Conservation (phyloP, 2,888 invertebrate genomes). For the Mythimna impura region DNA sequence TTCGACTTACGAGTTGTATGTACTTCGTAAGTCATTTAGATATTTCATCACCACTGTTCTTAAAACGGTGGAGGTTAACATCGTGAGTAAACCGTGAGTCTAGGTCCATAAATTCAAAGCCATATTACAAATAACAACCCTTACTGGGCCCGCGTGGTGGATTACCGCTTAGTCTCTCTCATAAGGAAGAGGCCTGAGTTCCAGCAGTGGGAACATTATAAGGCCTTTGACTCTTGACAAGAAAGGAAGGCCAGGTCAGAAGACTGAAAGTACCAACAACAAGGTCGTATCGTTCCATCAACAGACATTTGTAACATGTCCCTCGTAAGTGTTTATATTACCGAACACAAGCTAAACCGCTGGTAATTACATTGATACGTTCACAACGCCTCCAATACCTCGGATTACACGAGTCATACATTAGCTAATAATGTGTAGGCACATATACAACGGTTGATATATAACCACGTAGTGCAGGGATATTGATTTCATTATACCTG, state of each 20-base stretch:
- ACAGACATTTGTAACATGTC: slow-evolving; percentile 7
- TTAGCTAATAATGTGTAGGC: slow-evolving; percentile 12
- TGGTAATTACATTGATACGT: slow-evolving; percentile 44
- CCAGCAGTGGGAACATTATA: too few relatives aligned
- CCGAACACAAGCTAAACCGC: slow-evolving; percentile 17
- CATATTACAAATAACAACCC: too few relatives aligned
- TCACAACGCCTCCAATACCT: slow-evolving; percentile 16
- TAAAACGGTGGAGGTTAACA: too few relatives aligned
- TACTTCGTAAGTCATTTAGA: too few relatives aligned
- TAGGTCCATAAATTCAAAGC: too few relatives aligned
- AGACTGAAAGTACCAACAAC: neutral
- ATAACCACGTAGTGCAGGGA: neutral
- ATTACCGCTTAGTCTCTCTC: too few relatives aligned
- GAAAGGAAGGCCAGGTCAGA: neutral
- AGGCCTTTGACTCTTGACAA: neutral
- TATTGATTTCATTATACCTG: slow-evolving; percentile 17
- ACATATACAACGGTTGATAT: neutral
- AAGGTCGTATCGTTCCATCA: neutral
- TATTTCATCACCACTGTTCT: too few relatives aligned
- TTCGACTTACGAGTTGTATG: too few relatives aligned
- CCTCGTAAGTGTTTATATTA: slow-evolving; percentile 25
- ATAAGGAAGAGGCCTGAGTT: too few relatives aligned
- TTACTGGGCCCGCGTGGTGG: too few relatives aligned
- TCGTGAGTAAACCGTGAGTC: too few relatives aligned
- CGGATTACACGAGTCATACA: slow-evolving; percentile 29